phyloP scores from a whole-genome alignment of 2,888 invertebrate genomes.

The Catocala nupta region DNA sequence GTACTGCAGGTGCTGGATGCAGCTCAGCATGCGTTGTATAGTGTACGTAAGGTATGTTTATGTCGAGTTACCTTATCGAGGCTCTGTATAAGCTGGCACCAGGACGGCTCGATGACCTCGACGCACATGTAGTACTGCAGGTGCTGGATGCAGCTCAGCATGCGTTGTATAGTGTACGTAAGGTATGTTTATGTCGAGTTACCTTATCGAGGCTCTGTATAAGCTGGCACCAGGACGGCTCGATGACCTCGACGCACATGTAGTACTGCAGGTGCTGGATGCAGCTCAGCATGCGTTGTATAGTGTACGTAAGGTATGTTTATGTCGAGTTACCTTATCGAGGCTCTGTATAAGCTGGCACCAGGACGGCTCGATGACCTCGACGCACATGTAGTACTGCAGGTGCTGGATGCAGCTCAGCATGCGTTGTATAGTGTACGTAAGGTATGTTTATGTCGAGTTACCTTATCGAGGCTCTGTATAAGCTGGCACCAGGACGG shows the following conservation, averaged over 20 bases:
- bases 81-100: slow-evolving; percentile 95
- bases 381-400: slow-evolving; percentile 99
- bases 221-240: slow-evolving; percentile 97
- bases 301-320: too few species aligned
- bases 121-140: slow-evolving; percentile 99
- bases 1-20: too few species aligned
- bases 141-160: slow-evolving; percentile 98
- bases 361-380: slow-evolving; percentile 99
- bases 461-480: slow-evolving; percentile 94
- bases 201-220: slow-evolving; percentile 95
- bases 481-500: slow-evolving; percentile 97
- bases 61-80: slow-evolving; percentile 90
- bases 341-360: slow-evolving; percentile 95
- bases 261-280: slow-evolving; percentile 99
- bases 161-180: too few species aligned
- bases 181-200: slow-evolving; percentile 12
- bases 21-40: too few species aligned
- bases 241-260: slow-evolving; percentile 99
- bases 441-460: not conserved
- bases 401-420: slow-evolving; percentile 98
- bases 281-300: slow-evolving; percentile 98
- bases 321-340: slow-evolving; percentile 88
- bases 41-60: too few species aligned
- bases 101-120: slow-evolving; percentile 98
- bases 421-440: too few species aligned